Percentiles rank a stretch among this genome's conserved stretches.
phyloP scores from a whole-genome alignment of 1,140 invertebrate species.

The Gryon sp. region DNA sequence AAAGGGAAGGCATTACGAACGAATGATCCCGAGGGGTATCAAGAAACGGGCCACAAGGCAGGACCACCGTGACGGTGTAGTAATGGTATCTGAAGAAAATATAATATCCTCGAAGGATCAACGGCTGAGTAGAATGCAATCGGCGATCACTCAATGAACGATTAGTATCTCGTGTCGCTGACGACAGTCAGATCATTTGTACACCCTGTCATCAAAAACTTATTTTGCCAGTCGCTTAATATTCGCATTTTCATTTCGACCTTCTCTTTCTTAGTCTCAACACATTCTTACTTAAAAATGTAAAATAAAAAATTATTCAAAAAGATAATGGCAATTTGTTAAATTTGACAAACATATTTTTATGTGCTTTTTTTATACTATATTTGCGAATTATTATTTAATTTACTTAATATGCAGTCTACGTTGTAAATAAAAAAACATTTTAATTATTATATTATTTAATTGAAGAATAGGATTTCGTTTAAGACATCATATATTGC shows the following conservation, averaged over 20 bases:
- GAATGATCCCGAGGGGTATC: slow-evolving; percentile 74
- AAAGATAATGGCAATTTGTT: too few relatives aligned
- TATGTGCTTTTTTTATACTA: too few relatives aligned
- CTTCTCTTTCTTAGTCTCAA: not conserved
- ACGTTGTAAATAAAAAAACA: too few relatives aligned
- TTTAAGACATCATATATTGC: too few relatives aligned
- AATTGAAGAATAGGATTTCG: too few relatives aligned
- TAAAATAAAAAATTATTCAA: too few relatives aligned
- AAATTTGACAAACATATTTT: too few relatives aligned
- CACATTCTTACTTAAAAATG: too few relatives aligned
- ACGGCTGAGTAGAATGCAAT: slow-evolving; percentile 63
- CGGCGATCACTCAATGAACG: slow-evolving; percentile 73
- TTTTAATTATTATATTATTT: too few relatives aligned
- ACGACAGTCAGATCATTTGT: slow-evolving; percentile 65
- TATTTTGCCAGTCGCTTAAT: too few relatives aligned
- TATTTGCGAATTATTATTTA: too few relatives aligned
- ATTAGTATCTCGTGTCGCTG: slow-evolving; percentile 77
- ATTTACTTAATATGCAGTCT: too few relatives aligned
- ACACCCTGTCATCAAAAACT: slow-evolving; percentile 38
- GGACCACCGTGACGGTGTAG: slow-evolving; percentile 76
- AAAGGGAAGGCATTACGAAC: slow-evolving; percentile 79
- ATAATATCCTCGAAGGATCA: slow-evolving; percentile 70
- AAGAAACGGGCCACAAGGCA: slow-evolving; percentile 68
- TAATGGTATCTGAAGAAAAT: slow-evolving; percentile 78
- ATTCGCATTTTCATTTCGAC: not conserved